Evolutionary conservation across 2,797 vertebrate species (phyloP).

Genomic region (Micrastur ruficollis): DNA sequence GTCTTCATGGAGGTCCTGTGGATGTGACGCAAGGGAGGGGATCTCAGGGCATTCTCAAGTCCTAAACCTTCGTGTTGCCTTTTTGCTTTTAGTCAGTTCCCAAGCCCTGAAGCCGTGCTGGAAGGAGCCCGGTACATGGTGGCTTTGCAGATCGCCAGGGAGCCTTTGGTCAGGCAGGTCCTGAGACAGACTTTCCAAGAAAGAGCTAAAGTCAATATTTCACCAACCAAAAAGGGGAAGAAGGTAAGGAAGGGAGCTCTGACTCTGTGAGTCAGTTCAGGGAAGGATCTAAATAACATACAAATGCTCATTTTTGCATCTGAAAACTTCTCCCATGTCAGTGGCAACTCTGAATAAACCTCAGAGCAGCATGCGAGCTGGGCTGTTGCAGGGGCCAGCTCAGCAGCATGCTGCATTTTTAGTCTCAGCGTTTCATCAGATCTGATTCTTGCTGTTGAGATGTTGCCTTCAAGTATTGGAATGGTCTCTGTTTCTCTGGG

Average conservation of each 20-base stretch:
- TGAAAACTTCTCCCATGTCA: not conserved
- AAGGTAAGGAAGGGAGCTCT: conserved; percentile 79
- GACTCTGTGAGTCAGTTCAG: not conserved
- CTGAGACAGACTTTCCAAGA: conserved; percentile 97
- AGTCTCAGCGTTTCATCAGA: not conserved
- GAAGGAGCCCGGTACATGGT: conserved; percentile 99
- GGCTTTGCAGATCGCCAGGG: conserved; percentile 95
- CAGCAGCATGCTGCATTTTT: not conserved
- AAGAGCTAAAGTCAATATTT: conserved; percentile 94
- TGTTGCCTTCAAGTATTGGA: not conserved
- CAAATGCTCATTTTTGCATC: not conserved
- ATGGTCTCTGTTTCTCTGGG: not conserved
- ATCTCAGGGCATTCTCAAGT: not conserved
- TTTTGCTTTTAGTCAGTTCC: conserved; percentile 83
- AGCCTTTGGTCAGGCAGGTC: conserved; percentile 95
- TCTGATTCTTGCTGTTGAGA: not conserved
- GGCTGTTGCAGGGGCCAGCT: not conserved
- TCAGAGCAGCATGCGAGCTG: not conserved
- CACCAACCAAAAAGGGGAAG: conserved; percentile 96
- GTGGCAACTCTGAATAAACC: not conserved
- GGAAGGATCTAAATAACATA: not conserved
- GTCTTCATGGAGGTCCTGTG: rapidly evolving
- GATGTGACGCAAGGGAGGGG: not conserved
- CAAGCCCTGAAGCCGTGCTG: conserved; percentile 89
- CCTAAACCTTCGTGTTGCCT: not conserved